Evolutionary conservation across 2,888 invertebrate species (phyloP).

Genomic region (Alviniconcha strummeri): DNA sequence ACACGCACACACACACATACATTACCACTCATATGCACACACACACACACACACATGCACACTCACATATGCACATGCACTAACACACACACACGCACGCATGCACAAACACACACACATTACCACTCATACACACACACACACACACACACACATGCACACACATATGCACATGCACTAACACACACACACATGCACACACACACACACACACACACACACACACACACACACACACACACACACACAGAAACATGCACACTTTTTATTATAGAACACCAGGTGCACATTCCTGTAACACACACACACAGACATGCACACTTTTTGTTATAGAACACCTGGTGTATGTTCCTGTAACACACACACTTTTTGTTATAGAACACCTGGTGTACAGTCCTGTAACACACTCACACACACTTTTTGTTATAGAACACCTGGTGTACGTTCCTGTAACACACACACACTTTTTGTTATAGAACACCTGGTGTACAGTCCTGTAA

Average conservation of each 20-base stretch:
- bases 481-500: too few relatives aligned
- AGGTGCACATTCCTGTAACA: conserved; percentile 77
- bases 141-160: background rate
- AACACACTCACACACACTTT: conserved; percentile 72
- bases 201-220: background rate
- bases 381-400: too few relatives aligned
- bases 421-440: conserved; percentile 89
- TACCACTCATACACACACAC: background rate
- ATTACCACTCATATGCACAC: background rate
- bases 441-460: conserved; percentile 70
- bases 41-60: background rate
- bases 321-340: conserved; percentile 89
- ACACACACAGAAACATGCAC: background rate
- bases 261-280: conserved; percentile 88
- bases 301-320: too few relatives aligned
- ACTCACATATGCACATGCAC: background rate
- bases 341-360: conserved; percentile 76
- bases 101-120: background rate
- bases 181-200: background rate
- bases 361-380: too few relatives aligned
- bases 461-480: too few relatives aligned
- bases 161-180: background rate
- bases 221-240: too few relatives aligned
- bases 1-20: background rate
- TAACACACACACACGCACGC: background rate